phyloP scores from a whole-genome alignment of 2,113 vertebrate genomes.

The Alexandromys fortis region DNA sequence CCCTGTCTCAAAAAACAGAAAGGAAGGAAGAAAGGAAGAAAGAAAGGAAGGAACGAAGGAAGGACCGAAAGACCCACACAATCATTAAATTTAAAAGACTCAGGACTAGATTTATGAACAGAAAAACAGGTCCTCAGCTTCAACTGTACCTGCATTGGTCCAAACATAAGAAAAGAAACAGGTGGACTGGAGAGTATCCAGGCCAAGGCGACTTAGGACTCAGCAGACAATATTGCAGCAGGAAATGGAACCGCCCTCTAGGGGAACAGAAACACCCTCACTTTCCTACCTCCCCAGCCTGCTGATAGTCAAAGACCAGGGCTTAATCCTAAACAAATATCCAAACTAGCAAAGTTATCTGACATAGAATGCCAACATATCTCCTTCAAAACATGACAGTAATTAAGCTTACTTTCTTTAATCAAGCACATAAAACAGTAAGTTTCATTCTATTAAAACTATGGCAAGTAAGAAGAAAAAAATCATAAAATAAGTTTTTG shows the following conservation, averaged over 20 bases:
- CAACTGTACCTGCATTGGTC: background rate
- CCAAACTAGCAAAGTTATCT: background rate
- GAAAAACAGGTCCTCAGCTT: background rate
- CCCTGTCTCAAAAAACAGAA: no score
- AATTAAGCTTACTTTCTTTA: background rate
- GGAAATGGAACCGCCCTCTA: background rate
- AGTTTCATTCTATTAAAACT: background rate
- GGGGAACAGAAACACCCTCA: background rate
- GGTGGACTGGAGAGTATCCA: background rate
- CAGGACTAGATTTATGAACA: background rate
- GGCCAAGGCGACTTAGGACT: background rate
- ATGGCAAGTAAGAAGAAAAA: background rate
- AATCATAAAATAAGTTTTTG: background rate
- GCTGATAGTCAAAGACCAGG: background rate
- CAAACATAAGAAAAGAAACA: background rate
- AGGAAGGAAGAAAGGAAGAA: no score
- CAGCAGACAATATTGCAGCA: background rate
- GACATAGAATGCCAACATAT: background rate
- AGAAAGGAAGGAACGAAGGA: background rate
- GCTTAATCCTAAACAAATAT: background rate
- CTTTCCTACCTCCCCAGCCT: background rate
- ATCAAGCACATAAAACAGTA: background rate
- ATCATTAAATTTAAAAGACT: background rate
- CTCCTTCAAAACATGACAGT: background rate
- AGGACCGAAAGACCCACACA: background rate